A percentile compares a stretch with the other conserved stretches of the same genome.
Evolutionary conservation across 2,113 vertebrate species (phyloP).

Genomic region (Microcebus jonahi): DNA sequence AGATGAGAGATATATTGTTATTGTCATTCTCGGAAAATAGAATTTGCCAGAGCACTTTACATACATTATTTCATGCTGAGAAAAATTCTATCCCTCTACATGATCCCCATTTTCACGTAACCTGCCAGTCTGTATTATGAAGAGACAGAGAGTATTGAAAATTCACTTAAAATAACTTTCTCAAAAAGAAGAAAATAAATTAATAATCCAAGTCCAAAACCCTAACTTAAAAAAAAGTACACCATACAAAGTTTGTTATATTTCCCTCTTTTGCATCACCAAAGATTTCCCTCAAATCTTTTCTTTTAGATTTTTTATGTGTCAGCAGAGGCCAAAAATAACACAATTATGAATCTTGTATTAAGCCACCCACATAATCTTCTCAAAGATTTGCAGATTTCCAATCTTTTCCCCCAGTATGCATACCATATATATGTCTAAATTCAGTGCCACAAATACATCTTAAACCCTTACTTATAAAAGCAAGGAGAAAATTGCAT

Average conservation of each 20-base stretch:
- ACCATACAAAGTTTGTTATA: background rate
- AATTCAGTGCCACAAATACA: background rate
- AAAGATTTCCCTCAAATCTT: conserved; percentile 38
- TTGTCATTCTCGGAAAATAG: background rate
- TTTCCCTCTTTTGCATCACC: background rate
- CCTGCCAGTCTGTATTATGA: background rate
- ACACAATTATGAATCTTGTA: conserved; percentile 32
- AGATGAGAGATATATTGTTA: background rate
- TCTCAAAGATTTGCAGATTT: conserved; percentile 46
- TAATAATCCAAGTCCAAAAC: conserved; percentile 14
- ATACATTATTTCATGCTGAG: background rate
- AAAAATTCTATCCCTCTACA: background rate
- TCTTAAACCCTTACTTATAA: background rate
- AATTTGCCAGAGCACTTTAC: background rate
- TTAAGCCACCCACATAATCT: conserved; percentile 54
- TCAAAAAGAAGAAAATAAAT: background rate
- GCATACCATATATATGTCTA: background rate
- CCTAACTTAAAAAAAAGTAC: background rate
- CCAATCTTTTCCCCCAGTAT: background rate
- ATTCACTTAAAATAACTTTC: background rate
- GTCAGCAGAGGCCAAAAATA: conserved; percentile 42
- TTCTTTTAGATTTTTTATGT: conserved; percentile 1
- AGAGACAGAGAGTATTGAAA: background rate
- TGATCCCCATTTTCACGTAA: background rate
- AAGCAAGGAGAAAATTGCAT: background rate